These are phyloP conservation scores for Grallaria varia DNA, from an alignment of 2,113 vertebrate genomes.

Conservation along the genomic window DNA sequence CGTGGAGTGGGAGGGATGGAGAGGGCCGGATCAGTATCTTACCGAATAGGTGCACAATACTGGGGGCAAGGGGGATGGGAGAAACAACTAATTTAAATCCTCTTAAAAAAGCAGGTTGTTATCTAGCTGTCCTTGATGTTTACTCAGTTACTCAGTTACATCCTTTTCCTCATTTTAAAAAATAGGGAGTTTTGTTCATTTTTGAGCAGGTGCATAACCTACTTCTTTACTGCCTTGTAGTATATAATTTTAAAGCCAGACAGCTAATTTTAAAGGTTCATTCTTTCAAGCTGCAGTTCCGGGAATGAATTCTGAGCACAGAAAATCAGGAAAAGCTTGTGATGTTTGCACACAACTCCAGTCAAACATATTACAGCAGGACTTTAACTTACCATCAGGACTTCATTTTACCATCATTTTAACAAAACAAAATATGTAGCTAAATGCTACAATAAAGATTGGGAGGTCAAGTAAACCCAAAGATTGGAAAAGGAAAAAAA, in stretches of 20 bases:
- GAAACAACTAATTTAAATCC: background rate
- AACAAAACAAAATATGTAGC: background rate
- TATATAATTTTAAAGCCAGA: background rate
- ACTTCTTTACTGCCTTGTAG: background rate
- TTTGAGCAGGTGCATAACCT: background rate
- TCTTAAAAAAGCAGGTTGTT: background rate
- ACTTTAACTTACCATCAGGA: background rate
- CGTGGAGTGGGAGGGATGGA: background rate
- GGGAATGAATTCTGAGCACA: background rate
- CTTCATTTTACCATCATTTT: background rate
- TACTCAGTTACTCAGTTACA: background rate
- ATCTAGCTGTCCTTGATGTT: background rate
- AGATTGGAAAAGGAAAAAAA: background rate
- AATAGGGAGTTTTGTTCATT: background rate
- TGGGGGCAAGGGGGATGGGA: background rate
- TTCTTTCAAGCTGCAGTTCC: background rate
- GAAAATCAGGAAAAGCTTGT: background rate
- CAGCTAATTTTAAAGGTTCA: background rate
- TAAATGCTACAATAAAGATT: background rate
- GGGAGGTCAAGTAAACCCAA: background rate
- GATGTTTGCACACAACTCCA: background rate
- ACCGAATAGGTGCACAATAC: background rate
- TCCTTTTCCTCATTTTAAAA: background rate
- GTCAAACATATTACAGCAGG: background rate
- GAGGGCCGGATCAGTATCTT: background rate